Evolutionary conservation across 1,140 invertebrate species (phyloP).

Genomic region (Cyclargus thomasi): DNA sequence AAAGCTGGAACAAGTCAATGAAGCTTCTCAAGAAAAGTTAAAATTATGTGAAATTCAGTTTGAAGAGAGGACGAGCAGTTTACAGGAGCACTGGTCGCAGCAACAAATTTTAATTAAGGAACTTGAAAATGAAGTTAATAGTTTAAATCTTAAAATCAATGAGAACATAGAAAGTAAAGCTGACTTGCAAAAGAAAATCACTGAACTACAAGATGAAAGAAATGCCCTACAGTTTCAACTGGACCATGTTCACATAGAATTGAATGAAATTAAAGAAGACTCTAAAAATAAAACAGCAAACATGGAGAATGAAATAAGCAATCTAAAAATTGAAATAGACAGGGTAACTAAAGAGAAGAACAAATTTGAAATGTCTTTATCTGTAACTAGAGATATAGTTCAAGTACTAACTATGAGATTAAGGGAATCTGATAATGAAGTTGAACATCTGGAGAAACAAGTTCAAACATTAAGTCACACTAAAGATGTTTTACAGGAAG

Average conservation of each 20-base stretch:
- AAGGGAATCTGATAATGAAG: constrained; percentile 66
- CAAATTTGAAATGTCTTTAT: constrained; percentile 68
- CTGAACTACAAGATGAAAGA: constrained; percentile 44
- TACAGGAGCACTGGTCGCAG: constrained; percentile 55
- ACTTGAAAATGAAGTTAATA: constrained; percentile 52
- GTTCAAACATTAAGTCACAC: constrained; percentile 49
- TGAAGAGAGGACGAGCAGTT: constrained; percentile 57
- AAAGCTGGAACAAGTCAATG: constrained; percentile 67
- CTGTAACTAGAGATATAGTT: constrained; percentile 66
- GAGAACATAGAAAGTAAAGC: constrained; percentile 46
- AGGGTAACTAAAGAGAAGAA: constrained; percentile 60
- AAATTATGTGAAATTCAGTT: constrained; percentile 69
- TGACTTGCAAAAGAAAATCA: constrained; percentile 44
- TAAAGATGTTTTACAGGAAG: constrained; percentile 55
- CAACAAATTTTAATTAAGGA: constrained; percentile 49
- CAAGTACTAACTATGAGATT: constrained; percentile 65
- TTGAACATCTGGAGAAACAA: constrained; percentile 65
- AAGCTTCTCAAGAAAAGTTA: constrained; percentile 62
- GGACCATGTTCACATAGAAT: constrained; percentile 34
- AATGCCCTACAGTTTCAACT: constrained; percentile 42
- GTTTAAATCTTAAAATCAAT: constrained; percentile 47
- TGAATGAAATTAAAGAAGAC: constrained; percentile 51
- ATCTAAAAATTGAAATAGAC: constrained; percentile 58
- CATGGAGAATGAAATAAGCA: constrained; percentile 65
- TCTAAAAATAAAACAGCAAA: constrained; percentile 51